Base-by-base conservation (phyloP, 2,797 vertebrate species). In the Emydoidea blandingii region DNA sequence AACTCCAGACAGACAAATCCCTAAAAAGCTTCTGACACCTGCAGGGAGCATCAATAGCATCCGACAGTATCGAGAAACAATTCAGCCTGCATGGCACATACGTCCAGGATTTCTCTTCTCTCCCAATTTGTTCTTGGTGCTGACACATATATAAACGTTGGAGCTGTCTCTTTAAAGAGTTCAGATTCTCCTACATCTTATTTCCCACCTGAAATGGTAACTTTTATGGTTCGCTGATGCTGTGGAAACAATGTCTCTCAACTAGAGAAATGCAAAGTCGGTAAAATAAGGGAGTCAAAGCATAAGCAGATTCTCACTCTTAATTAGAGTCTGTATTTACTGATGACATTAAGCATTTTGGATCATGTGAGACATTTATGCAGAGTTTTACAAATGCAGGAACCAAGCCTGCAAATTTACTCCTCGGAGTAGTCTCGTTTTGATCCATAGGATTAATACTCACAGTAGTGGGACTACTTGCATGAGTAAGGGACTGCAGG, bases 21-120 rank as follows among this genome's bases (percentile, higher is more conserved):
- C 81, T 5, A 29, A 44, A 86, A 85, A 57, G 1, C 4, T 25
- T 56, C 21, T 54, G 16, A 50, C 18, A 86, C 37, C 54, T 68
- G 27, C 41, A 16, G 74, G 27, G 10, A 14, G 0, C 6, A 83
- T 49, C 18, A 23, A 8, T 44, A 54, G 14, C 74, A n/a, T 10
- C 34, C 34, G 59, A 5, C 31, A 89, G 16, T 50, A 90, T 74
- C 14, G 0, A 79, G 3, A 0, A 0, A 12, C 78, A 56, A 44
- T 76, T 25, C 31, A 56, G 6, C 49, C 5, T 53, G n/a, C 12
- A 25, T 49, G 49, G 12, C 5, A 49, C 5, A 41, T 82, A 87
- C n/a, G 4, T 74, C 31, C 12, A 0, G 4, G n/a, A 72, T 7
- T n/a, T 8, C 34, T 19, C 2, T 74, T 50, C 37, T 83, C 10